Percentiles rank a stretch among this genome's conserved stretches.
phyloP scores from a whole-genome alignment of 1,140 invertebrate genomes.

The Drosophila truncata region DNA sequence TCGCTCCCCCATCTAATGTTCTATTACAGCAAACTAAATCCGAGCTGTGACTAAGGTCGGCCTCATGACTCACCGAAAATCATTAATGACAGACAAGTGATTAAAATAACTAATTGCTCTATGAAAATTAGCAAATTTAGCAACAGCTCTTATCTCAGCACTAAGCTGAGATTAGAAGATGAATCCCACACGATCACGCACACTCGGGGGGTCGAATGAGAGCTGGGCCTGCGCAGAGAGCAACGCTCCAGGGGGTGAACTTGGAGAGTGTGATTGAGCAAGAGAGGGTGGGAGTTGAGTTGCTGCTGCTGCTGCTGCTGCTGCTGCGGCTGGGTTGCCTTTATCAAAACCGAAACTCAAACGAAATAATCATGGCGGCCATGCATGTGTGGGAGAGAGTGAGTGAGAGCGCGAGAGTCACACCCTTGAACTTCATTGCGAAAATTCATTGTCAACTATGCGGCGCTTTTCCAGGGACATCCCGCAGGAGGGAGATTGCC shows the following conservation, averaged over 20 bases:
- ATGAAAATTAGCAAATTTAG: conserved; percentile 36
- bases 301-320: conserved; percentile 7
- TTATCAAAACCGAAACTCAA: conserved; percentile 67
- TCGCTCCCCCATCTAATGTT: background rate
- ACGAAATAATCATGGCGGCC: conserved; percentile 67
- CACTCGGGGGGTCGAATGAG: conserved; percentile 1
- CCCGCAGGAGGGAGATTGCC: conserved; percentile 3
- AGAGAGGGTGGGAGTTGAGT: conserved; percentile 38
- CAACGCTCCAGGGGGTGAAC: conserved; percentile 33
- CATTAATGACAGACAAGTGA: conserved; percentile 6
- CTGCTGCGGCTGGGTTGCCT: conserved; percentile 28
- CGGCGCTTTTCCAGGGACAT: conserved; percentile 17
- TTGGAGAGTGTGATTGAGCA: conserved; percentile 18
- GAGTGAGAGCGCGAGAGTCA: conserved; percentile 61
- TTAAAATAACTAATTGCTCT: conserved; percentile 50
- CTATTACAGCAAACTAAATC: background rate
- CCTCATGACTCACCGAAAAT: conserved; percentile 53
- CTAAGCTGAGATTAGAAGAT: conserved; percentile 7
- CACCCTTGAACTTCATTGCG: conserved; percentile 85
- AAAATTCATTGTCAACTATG: conserved; percentile 66
- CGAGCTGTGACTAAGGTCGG: conserved; percentile 31
- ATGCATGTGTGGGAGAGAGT: conserved; percentile 27
- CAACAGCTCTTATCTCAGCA: conserved; percentile 34
- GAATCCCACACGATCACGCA: conserved; percentile 31
- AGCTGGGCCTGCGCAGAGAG: conserved; percentile 28